Percentiles rank a stretch among this genome's conserved stretches.
Conservation (phyloP, 2,888 invertebrate species). For the Mystacides longicornis region DNA sequence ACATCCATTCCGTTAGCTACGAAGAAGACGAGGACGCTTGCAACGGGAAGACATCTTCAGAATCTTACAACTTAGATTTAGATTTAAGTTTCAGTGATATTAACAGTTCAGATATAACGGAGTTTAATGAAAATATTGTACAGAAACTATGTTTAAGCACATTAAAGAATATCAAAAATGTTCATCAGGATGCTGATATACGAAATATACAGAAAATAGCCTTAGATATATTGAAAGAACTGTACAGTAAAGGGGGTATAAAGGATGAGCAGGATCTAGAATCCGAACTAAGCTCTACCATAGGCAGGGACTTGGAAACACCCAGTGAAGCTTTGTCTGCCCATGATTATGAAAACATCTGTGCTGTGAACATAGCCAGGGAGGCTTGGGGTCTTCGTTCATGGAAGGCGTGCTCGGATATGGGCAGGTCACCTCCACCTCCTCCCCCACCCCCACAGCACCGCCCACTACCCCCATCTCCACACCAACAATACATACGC, state of each 20-base stretch:
- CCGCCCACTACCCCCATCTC: slow-evolving; percentile 16
- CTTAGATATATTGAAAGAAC: slow-evolving; percentile 47
- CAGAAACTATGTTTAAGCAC: slow-evolving; percentile 48
- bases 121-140: slow-evolving; percentile 49
- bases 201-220: slow-evolving; percentile 50
- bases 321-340: slow-evolving; percentile 54
- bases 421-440: slow-evolving; percentile 29
- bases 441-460: slow-evolving; percentile 21
- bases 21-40: slow-evolving; percentile 39
- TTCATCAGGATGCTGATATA: slow-evolving; percentile 48
- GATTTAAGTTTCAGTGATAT: slow-evolving; percentile 50
- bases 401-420: slow-evolving; percentile 58
- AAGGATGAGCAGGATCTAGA: slow-evolving; percentile 38
- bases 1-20: slow-evolving; percentile 39
- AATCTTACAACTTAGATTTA: slow-evolving; percentile 48
- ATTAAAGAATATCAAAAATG: slow-evolving; percentile 48
- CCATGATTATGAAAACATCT: slow-evolving; percentile 60
- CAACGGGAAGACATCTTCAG: slow-evolving; percentile 47
- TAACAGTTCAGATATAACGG: slow-evolving; percentile 48
- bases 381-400: slow-evolving; percentile 58
- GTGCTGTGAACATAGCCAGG: slow-evolving; percentile 56
- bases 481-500: slow-evolving; percentile 44
- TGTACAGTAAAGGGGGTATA: slow-evolving; percentile 42
- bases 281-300: slow-evolving; percentile 35
- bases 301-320: slow-evolving; percentile 45